Evolutionary conservation across 2,888 invertebrate genomes (phyloP).

Genomic region (Nomada lathburiana): DNA sequence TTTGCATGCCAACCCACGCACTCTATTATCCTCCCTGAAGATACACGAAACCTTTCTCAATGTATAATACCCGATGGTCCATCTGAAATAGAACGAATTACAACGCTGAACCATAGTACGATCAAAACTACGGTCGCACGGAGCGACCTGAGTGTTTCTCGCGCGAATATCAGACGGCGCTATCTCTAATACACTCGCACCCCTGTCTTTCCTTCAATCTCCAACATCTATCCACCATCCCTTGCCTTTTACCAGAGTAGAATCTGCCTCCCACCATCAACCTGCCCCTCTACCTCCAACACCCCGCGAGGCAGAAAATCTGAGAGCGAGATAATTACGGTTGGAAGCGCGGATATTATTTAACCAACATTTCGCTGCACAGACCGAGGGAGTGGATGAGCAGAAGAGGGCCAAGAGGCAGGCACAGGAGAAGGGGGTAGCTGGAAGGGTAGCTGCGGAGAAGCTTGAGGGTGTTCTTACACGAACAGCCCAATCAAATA

Average conservation of each 20-base stretch:
- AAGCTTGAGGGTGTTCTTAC: constrained; percentile 75
- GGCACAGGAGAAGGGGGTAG: background rate
- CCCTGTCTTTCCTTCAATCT: constrained; percentile 70
- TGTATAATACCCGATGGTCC: background rate
- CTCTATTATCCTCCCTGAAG: background rate
- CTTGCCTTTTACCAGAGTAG: constrained; percentile 35
- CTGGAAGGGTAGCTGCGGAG: constrained; percentile 51
- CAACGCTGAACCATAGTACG: background rate
- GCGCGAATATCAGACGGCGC: constrained; percentile 62
- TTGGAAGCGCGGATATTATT: constrained; percentile 82
- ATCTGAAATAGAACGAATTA: constrained; percentile 25
- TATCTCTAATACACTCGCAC: constrained; percentile 63
- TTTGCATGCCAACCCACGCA: constrained; percentile 22
- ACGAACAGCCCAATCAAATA: constrained; percentile 80
- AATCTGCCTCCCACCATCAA: constrained; percentile 32
- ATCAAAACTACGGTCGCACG: background rate
- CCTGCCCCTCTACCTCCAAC: constrained; percentile 50
- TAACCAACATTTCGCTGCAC: constrained; percentile 81
- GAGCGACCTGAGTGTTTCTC: constrained; percentile 35
- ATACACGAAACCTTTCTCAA: background rate
- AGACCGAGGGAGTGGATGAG: constrained; percentile 63
- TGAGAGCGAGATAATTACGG: constrained; percentile 83
- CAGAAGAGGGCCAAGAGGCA: constrained; percentile 49
- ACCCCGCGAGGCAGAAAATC: constrained; percentile 79
- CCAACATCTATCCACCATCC: constrained; percentile 60